Conservation (phyloP, 2,797 vertebrate species). For the Gymnoscopelus braueri region DNA sequence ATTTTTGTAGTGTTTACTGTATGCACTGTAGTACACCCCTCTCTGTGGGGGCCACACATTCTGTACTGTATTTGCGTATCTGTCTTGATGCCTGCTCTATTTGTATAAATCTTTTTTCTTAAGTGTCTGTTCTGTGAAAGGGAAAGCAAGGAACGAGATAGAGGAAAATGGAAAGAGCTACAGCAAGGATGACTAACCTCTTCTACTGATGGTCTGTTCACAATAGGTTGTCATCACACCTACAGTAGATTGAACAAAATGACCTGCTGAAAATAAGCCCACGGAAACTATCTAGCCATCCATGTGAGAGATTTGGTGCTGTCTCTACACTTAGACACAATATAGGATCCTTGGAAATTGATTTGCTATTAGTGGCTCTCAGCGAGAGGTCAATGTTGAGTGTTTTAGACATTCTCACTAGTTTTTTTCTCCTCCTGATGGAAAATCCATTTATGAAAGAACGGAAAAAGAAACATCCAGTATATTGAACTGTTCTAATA, state of each 20-base stretch:
- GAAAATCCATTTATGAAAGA: conserved; percentile 41
- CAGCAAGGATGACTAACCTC: conserved; percentile 7
- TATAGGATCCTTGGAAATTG: conserved; percentile 49
- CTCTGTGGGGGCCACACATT: too few species aligned
- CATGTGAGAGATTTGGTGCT: conserved; percentile 16
- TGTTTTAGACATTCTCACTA: conserved; percentile 46
- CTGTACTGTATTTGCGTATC: too few species aligned
- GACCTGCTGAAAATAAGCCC: conserved; percentile 47
- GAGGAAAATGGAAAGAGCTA: conserved; percentile 13
- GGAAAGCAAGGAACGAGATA: not conserved
- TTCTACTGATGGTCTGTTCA: conserved; percentile 42
- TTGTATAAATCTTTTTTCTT: too few species aligned
- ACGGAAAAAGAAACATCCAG: conserved; percentile 2
- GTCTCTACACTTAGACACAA: conserved; percentile 38
- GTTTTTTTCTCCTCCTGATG: conserved; percentile 38
- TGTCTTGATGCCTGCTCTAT: too few species aligned
- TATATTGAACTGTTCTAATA: conserved; percentile 19
- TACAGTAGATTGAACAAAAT: conserved; percentile 49
- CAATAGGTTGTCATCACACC: conserved; percentile 45
- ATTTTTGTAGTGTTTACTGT: too few species aligned
- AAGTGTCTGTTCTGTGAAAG: conserved; percentile 13
- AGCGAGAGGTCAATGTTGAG: conserved; percentile 57
- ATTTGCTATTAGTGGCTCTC: conserved; percentile 59
- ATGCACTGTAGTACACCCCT: too few species aligned
- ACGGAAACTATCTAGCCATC: conserved; percentile 13